Evolutionary conservation across 2,888 invertebrate genomes (phyloP).

Genomic region (Neuroscelio doddi): DNA sequence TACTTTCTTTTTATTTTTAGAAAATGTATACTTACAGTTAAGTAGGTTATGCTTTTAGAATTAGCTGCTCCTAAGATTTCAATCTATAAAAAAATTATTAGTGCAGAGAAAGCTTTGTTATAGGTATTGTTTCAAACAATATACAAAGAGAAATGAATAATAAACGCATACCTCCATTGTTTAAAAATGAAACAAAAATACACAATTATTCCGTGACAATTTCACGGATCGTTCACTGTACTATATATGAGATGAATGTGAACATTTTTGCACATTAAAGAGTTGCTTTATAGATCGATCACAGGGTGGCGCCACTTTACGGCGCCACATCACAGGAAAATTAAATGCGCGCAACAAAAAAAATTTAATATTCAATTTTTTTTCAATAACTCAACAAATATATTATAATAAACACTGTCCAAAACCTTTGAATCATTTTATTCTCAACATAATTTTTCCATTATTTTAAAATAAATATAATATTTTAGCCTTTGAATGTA

Average conservation of each 20-base stretch:
- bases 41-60: constrained; percentile 63
- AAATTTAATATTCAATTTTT: too few species aligned
- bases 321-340: neutral
- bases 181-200: constrained; percentile 24
- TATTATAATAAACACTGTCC: too few species aligned
- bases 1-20: neutral
- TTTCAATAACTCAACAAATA: too few species aligned
- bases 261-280: neutral
- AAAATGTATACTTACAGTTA: constrained; percentile 63
- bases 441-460: too few species aligned
- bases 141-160: too few species aligned
- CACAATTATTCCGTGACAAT: constrained; percentile 25
- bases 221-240: constrained; percentile 28
- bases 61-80: constrained; percentile 68
- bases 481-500: too few species aligned
- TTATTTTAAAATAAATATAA: too few species aligned
- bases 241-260: constrained; percentile 12
- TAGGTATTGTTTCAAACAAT: constrained; percentile 3
- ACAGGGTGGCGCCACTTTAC: constrained; percentile 4
- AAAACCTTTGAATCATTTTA: too few species aligned
- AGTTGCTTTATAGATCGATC: neutral
- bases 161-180: constrained; percentile 53
- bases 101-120: too few species aligned
- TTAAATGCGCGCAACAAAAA: too few species aligned
- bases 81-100: constrained; percentile 62